Conservation (phyloP, 64 coral and sea anemone genomes). For the Stichodactyla helianthus region DNA sequence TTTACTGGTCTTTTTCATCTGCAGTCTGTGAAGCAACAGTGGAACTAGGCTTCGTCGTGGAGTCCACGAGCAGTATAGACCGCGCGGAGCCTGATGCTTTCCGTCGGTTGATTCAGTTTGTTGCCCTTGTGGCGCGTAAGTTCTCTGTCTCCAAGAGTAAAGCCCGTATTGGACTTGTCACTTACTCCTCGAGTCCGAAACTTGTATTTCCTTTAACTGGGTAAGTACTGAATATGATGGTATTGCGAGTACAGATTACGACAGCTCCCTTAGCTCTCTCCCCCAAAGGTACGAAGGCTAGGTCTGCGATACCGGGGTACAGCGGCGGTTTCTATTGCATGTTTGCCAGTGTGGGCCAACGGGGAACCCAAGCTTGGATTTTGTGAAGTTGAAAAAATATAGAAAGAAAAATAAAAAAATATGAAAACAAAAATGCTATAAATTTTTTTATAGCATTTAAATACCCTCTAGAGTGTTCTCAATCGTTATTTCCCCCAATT, state of each 20-base stretch:
- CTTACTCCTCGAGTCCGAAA: background rate
- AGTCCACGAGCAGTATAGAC: slow-evolving; percentile 13
- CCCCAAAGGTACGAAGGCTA: too few species aligned
- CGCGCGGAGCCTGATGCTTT: background rate
- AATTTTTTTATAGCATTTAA: too few species aligned
- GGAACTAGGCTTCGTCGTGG: background rate
- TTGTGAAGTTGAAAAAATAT: too few species aligned
- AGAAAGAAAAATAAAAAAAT: too few species aligned
- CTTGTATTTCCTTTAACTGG: background rate
- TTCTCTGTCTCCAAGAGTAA: background rate
- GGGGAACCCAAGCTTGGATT: too few species aligned
- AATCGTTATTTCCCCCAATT: too few species aligned
- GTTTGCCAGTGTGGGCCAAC: too few species aligned
- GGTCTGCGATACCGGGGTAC: too few species aligned
- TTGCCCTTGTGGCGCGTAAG: background rate
- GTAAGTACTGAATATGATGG: background rate
- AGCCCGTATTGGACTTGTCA: background rate
- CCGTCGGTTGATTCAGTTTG: slow-evolving; percentile 7
- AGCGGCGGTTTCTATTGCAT: too few species aligned
- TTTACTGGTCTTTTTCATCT: background rate
- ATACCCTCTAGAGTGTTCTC: too few species aligned
- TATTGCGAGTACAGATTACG: background rate
- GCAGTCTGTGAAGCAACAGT: slow-evolving; percentile 13
- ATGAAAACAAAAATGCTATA: too few species aligned
- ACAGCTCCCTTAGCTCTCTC: too few species aligned